These are phyloP conservation scores for Raja brachyura DNA, from an alignment of 2,113 vertebrate species.

Conservation along the genomic window DNA sequence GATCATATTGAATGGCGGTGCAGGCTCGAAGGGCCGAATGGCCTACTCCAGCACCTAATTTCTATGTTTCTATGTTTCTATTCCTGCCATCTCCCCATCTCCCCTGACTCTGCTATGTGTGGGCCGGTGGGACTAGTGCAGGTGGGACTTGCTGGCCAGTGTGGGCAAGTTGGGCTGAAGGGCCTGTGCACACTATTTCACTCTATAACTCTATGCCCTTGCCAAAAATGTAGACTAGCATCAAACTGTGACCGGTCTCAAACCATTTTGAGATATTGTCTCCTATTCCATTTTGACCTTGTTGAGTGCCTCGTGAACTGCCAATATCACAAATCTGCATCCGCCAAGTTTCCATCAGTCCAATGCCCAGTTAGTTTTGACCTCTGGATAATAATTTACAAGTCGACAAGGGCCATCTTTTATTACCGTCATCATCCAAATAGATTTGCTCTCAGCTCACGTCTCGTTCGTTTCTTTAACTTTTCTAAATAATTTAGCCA, in stretches of 20 bases:
- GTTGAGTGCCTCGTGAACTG: background rate
- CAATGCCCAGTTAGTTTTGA: background rate
- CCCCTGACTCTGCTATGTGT: no score
- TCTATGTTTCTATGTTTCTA: no score
- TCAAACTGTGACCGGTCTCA: background rate
- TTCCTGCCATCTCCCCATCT: no score
- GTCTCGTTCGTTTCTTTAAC: background rate
- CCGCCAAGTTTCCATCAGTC: background rate
- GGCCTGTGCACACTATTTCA: no score
- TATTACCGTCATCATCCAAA: slow-evolving; percentile 20
- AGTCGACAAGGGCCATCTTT: background rate
- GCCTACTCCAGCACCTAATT: no score
- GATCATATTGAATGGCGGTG: no score
- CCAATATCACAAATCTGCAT: background rate
- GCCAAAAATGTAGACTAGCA: background rate
- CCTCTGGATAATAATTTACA: slow-evolving; percentile 8
- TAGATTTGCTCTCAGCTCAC: background rate
- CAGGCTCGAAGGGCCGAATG: no score
- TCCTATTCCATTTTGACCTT: slow-evolving; percentile 7
- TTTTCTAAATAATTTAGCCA: slow-evolving; percentile 14
- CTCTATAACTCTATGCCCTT: background rate
- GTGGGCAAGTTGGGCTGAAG: no score
- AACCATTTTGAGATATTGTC: background rate
- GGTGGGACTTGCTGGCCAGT: no score
- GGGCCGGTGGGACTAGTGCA: no score